phyloP scores from a whole-genome alignment of 2,113 vertebrate species.

The Orthonyx spaldingii region DNA sequence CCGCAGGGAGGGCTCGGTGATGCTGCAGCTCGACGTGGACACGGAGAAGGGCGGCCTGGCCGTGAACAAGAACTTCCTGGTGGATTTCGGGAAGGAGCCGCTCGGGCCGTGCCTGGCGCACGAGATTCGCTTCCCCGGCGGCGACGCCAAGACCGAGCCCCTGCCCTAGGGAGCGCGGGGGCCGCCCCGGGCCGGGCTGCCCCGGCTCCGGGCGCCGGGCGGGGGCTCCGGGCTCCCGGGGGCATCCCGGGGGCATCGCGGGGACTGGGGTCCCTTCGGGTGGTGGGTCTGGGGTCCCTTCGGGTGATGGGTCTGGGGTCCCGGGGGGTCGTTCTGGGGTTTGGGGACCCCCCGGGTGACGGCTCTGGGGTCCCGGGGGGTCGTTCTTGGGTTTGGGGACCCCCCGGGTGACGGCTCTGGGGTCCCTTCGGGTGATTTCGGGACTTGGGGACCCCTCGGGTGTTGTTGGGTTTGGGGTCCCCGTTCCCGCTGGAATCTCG shows the following conservation, averaged over 20 bases:
- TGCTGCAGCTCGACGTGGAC: conserved; percentile 91
- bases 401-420: too few relatives aligned
- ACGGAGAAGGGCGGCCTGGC: conserved; percentile 76
- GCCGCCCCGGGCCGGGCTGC: background rate
- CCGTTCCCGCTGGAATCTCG: background rate
- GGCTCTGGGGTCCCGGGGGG: too few relatives aligned
- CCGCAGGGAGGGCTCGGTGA: conserved; percentile 85
- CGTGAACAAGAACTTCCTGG: conserved; percentile 84
- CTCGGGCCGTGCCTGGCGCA: conserved; percentile 85
- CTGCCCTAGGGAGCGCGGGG: conserved; percentile 24
- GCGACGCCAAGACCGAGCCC: conserved; percentile 85
- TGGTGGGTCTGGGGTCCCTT: background rate
- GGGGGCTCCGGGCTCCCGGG: too few relatives aligned
- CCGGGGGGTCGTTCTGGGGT: too few relatives aligned
- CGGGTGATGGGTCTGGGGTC: background rate
- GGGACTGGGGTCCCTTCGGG: background rate
- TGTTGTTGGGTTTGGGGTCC: too few relatives aligned
- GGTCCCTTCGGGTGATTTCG: background rate
- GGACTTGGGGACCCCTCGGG: background rate
- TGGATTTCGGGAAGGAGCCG: conserved; percentile 91
- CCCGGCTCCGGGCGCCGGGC: too few relatives aligned
- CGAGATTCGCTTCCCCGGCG: conserved; percentile 84
- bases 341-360: too few relatives aligned
- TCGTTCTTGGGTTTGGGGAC: too few relatives aligned
- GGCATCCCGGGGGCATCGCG: too few relatives aligned